Evolutionary conservation across 2,888 invertebrate species (phyloP).

Genomic region (Smittia sp.): DNA sequence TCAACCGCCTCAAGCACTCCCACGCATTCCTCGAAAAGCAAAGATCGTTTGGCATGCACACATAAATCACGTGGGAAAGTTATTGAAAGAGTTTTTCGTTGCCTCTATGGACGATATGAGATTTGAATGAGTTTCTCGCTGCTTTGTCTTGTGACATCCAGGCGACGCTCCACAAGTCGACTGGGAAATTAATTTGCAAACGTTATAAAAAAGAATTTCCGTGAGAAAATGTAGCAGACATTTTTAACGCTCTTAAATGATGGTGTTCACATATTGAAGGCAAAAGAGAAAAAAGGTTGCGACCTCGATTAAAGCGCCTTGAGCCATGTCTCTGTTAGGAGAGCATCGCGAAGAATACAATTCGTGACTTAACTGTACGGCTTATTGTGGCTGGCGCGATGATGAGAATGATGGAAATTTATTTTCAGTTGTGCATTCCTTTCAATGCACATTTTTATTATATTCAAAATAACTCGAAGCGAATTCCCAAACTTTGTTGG

Average conservation of each 20-base stretch:
- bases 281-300: slow-evolving; percentile 21
- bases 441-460: slow-evolving; percentile 9
- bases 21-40: background rate
- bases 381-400: background rate
- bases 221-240: background rate
- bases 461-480: background rate
- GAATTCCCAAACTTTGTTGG: slow-evolving; percentile 4
- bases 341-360: slow-evolving; percentile 4
- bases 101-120: too few species aligned
- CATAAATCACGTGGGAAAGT: slow-evolving; percentile 1
- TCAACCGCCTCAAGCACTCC: background rate
- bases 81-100: background rate
- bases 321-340: slow-evolving; percentile 20
- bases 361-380: slow-evolving; percentile 8
- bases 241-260: background rate
- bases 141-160: too few species aligned
- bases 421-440: background rate
- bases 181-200: too few species aligned
- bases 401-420: background rate
- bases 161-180: too few species aligned
- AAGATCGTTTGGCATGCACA: background rate
- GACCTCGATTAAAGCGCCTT: slow-evolving; percentile 29
- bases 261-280: slow-evolving; percentile 26
- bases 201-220: background rate
- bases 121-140: too few species aligned